Evolutionary conservation across 2,113 vertebrate genomes (phyloP).

Genomic region (Diadophis punctatus): DNA sequence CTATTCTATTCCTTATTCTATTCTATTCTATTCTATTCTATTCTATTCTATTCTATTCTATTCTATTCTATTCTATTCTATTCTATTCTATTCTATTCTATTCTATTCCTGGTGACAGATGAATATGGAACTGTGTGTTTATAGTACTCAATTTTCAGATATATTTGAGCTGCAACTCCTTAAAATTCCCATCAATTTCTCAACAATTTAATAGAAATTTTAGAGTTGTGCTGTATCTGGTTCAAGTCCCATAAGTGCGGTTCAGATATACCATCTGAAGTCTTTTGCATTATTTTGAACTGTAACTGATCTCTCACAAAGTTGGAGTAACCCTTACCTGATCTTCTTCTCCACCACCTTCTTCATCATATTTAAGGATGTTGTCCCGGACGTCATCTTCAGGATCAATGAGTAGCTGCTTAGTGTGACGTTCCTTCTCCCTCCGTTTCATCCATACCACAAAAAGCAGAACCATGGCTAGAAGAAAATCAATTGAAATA

Average conservation of each 20-base stretch:
- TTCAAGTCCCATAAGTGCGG: no score
- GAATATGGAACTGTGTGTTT: background rate
- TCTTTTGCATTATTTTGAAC: background rate
- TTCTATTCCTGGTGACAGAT: background rate
- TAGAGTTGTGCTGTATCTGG: background rate
- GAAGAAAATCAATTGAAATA: fast-evolving
- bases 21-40: no score
- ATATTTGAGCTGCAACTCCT: background rate
- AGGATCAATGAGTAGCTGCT: constrained; percentile 94
- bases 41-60: no score
- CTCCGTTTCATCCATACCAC: constrained; percentile 91
- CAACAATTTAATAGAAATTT: background rate
- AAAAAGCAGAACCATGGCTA: constrained; percentile 92
- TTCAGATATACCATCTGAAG: background rate
- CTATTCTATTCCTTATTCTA: no score
- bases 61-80: fast-evolving
- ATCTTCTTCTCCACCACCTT: constrained; percentile 94
- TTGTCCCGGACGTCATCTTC: constrained; percentile 96
- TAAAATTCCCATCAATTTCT: background rate
- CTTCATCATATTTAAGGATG: constrained; percentile 95
- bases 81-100: no score
- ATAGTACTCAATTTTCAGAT: background rate
- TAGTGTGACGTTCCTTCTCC: constrained; percentile 90
- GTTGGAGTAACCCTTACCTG: constrained; percentile 74
- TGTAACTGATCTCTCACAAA: background rate